These are phyloP conservation scores for Podarcis raffonei DNA, from an alignment of 2,113 vertebrate genomes.

Conservation along the genomic window DNA sequence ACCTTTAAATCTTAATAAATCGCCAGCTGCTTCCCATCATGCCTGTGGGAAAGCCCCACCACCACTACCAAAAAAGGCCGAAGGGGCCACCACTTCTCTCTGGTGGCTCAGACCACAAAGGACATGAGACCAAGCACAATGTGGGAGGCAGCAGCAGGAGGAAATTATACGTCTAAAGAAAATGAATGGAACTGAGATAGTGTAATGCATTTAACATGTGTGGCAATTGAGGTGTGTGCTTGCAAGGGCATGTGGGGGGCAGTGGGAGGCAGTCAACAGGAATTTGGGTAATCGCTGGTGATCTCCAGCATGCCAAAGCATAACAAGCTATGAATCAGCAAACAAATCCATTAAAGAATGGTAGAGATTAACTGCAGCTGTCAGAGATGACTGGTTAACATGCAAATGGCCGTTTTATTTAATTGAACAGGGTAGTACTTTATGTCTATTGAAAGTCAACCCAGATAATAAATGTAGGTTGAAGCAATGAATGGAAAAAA, in stretches of 20 bases:
- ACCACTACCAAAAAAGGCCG: not conserved
- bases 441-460: not conserved
- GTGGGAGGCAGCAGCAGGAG: slow-evolving; percentile 35
- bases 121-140: slow-evolving; percentile 33
- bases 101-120: slow-evolving; percentile 32
- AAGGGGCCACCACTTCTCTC: slow-evolving; percentile 20
- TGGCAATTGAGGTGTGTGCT: not conserved
- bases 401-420: slow-evolving; percentile 53
- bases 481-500: slow-evolving; percentile 9
- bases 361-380: slow-evolving; percentile 59
- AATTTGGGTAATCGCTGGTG: slow-evolving; percentile 2
- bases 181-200: slow-evolving; percentile 35
- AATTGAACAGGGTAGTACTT: slow-evolving; percentile 28
- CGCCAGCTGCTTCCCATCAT: slow-evolving; percentile 40
- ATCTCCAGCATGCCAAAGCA: slow-evolving; percentile 7
- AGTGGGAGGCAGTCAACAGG: not conserved
- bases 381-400: slow-evolving; percentile 65
- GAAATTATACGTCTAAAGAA: slow-evolving; percentile 40
- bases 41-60: slow-evolving; percentile 38
- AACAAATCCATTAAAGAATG: not conserved
- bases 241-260: not conserved
- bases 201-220: slow-evolving; percentile 27
- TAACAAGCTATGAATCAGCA: slow-evolving; percentile 33
- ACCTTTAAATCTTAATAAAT: slow-evolving; percentile 60
- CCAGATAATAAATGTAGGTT: slow-evolving; percentile 46